phyloP scores from a whole-genome alignment of 2,113 vertebrate genomes.

The Callithrix jacchus region DNA sequence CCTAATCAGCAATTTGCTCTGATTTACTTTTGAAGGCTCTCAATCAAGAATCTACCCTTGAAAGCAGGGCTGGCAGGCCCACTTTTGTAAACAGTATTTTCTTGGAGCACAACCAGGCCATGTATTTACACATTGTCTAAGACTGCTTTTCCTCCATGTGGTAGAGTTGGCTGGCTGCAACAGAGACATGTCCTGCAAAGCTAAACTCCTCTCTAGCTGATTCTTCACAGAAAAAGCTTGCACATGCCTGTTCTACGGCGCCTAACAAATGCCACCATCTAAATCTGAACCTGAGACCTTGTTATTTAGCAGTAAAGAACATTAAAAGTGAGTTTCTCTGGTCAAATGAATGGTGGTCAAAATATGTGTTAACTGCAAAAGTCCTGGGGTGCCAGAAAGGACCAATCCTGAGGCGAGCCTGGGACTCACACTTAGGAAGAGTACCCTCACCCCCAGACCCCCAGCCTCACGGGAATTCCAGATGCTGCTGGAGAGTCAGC shows the following conservation, averaged over 20 bases:
- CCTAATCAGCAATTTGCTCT: background rate
- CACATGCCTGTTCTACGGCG: background rate
- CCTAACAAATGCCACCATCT: background rate
- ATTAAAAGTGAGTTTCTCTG: background rate
- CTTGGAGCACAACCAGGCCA: background rate
- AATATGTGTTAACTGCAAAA: background rate
- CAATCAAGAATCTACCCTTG: background rate
- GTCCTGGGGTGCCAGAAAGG: background rate
- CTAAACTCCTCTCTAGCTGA: background rate
- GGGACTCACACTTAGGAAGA: accelerated
- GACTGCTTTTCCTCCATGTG: background rate
- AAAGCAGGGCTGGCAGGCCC: background rate
- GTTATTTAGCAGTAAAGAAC: background rate
- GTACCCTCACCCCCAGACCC: accelerated
- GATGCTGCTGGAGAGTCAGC: too few species aligned
- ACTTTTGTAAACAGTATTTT: background rate
- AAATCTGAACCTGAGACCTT: background rate
- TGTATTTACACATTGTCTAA: background rate
- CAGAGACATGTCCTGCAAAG: background rate
- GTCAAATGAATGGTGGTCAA: background rate
- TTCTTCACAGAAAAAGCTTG: background rate
- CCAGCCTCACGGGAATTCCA: background rate
- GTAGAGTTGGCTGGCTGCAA: background rate
- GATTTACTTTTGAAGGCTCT: background rate
- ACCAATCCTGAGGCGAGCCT: accelerated